A percentile compares a stretch with the other conserved stretches of the same genome.
Conservation (phyloP, 2,797 vertebrate genomes). For the Pseudochirops corinnae region DNA sequence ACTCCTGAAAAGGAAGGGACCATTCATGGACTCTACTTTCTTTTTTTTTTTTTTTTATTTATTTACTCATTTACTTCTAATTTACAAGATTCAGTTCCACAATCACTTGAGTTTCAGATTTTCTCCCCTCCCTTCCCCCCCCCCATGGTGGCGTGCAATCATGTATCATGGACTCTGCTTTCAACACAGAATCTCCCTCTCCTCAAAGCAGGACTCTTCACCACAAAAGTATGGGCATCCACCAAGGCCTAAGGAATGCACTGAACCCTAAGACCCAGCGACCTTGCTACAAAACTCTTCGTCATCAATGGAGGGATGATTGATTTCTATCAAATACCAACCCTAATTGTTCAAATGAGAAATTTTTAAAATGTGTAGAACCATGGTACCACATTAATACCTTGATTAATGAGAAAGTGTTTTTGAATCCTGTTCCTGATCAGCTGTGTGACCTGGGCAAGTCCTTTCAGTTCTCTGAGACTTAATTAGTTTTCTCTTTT, state of each 20-base stretch:
- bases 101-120: too few species aligned
- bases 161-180: not conserved
- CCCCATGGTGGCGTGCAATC: too few species aligned
- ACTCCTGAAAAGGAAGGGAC: not conserved
- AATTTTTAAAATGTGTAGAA: not conserved
- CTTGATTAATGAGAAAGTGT: not conserved
- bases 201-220: not conserved
- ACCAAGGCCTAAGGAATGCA: not conserved
- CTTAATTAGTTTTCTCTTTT: not conserved
- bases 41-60: too few species aligned
- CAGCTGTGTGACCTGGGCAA: not conserved
- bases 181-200: not conserved
- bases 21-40: not conserved
- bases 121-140: too few species aligned
- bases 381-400: not conserved
- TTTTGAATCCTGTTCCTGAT: not conserved
- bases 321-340: not conserved
- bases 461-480: not conserved
- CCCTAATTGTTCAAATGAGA: not conserved
- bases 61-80: too few species aligned
- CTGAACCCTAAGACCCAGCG: not conserved
- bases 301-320: not conserved
- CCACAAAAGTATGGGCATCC: not conserved
- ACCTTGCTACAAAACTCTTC: not conserved
- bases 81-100: too few species aligned